phyloP scores from a whole-genome alignment of 2,113 vertebrate species.

The Edolisoma coerulescens region DNA sequence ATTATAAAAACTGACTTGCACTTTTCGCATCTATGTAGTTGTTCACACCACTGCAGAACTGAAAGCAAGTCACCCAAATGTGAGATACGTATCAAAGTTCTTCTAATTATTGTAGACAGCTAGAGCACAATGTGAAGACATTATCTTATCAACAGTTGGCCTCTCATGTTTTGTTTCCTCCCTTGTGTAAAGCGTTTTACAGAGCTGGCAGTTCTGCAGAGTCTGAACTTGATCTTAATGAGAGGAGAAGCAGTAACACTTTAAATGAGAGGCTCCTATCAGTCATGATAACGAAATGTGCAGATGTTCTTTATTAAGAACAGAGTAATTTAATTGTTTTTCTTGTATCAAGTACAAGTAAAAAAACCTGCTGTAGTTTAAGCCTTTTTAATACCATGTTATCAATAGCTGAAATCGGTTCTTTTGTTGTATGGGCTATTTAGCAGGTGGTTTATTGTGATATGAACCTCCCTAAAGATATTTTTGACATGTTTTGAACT shows the following conservation, averaged over 20 bases:
- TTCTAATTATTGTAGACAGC: slow-evolving; percentile 13
- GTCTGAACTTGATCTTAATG: slow-evolving; percentile 41
- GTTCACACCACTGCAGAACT: not conserved
- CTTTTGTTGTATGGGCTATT: not conserved
- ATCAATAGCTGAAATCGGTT: not conserved
- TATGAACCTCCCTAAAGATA: not conserved
- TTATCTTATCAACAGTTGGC: slow-evolving; percentile 1
- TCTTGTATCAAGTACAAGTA: not conserved
- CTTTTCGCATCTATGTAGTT: not conserved
- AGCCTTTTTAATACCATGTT: not conserved
- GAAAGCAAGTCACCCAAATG: not conserved
- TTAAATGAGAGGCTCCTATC: not conserved
- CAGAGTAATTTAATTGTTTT: not conserved
- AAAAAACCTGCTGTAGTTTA: not conserved
- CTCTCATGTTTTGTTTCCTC: slow-evolving; percentile 13
- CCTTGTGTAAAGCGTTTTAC: not conserved
- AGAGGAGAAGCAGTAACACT: not conserved
- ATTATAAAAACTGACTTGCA: not conserved
- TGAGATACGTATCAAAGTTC: not conserved
- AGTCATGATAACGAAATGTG: not conserved
- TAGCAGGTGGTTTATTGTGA: not conserved
- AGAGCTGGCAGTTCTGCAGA: not conserved
- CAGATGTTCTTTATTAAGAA: slow-evolving; percentile 40
- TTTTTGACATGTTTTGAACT: not conserved
- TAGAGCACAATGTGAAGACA: not conserved